A percentile compares a stretch with the other conserved stretches of the same genome.
Conservation (phyloP, 2,797 vertebrate species). For the Varecia variegata region DNA sequence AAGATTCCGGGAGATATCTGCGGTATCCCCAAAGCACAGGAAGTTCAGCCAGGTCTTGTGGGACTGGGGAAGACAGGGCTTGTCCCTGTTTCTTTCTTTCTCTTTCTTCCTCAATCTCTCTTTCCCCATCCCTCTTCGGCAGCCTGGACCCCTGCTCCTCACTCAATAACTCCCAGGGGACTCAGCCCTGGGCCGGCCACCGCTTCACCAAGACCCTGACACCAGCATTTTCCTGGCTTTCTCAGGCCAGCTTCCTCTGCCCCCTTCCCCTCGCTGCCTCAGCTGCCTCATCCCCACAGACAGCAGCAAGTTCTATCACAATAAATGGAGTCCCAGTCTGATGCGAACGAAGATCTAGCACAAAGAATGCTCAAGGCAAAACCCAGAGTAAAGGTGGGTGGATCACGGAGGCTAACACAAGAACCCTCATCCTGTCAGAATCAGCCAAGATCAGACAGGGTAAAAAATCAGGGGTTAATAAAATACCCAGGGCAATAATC, state of each 20-base stretch:
- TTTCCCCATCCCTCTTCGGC: not conserved
- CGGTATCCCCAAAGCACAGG: not conserved
- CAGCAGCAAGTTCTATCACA: not conserved
- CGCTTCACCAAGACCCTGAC: not conserved
- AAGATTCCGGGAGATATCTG: not conserved
- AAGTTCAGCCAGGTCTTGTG: not conserved
- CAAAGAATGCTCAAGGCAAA: not conserved
- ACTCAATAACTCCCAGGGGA: not conserved
- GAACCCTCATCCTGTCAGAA: not conserved
- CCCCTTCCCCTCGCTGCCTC: too few species aligned
- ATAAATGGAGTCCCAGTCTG: not conserved
- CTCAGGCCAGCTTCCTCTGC: not conserved
- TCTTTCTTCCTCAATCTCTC: not conserved
- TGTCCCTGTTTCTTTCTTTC: not conserved
- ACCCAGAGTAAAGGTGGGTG: not conserved
- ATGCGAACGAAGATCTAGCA: not conserved
- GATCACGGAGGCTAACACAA: not conserved
- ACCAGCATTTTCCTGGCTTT: not conserved
- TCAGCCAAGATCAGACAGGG: not conserved
- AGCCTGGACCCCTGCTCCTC: not conserved
- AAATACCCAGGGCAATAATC: not conserved
- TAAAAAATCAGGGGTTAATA: not conserved
- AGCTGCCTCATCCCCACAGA: not conserved
- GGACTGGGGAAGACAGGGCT: not conserved
- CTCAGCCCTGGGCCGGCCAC: not conserved